Conservation (phyloP, 2,113 vertebrate genomes). For the Tupaia chinensis region DNA sequence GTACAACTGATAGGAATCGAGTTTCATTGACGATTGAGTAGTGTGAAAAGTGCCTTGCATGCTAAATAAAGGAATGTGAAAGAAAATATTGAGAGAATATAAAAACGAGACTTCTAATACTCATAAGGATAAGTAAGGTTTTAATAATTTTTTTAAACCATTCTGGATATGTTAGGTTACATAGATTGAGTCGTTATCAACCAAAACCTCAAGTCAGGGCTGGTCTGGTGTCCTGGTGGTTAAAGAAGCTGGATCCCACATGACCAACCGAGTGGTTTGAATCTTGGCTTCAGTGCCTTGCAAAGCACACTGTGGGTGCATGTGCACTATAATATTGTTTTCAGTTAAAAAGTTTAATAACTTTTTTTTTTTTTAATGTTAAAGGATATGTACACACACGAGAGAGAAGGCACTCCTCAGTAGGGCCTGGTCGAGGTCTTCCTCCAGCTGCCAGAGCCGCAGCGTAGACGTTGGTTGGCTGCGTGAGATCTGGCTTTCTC, state of each 20-base stretch:
- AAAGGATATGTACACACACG: no score
- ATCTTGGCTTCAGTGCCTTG: no score
- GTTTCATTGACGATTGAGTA: neutral
- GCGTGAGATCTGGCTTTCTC: no score
- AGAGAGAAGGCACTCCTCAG: no score
- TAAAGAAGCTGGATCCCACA: no score
- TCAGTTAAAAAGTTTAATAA: slow-evolving; percentile 40
- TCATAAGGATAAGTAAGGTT: neutral
- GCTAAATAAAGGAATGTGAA: neutral
- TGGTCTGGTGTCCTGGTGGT: no score
- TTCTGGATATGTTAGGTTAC: slow-evolving; percentile 39
- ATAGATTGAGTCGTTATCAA: neutral
- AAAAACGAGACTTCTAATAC: neutral
- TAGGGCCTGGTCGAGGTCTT: no score
- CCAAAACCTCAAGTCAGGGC: no score
- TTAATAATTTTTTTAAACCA: slow-evolving; percentile 12
- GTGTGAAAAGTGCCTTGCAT: neutral
- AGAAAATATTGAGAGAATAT: slow-evolving; percentile 21
- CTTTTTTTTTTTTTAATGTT: neutral
- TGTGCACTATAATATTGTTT: neutral
- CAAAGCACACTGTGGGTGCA: no score
- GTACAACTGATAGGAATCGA: slow-evolving; percentile 53
- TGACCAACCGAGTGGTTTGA: no score
- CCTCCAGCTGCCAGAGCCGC: no score
- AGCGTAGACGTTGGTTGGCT: no score